Evolutionary conservation across 2,888 invertebrate species (phyloP), one percentile per base, ranked within the genome.

Genomic region (Athalia rosae): DNA sequence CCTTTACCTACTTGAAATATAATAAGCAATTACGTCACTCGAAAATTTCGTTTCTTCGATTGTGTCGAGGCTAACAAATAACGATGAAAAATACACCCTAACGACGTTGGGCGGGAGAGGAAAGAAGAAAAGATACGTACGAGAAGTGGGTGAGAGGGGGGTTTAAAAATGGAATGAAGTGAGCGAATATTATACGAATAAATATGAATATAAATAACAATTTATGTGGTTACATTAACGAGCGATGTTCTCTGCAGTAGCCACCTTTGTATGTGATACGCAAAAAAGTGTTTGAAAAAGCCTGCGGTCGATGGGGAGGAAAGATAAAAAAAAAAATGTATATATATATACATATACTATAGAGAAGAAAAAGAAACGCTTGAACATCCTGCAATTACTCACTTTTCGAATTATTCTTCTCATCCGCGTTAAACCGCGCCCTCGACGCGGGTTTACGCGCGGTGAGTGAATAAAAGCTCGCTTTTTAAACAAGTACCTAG

Each of bases 371-470:
- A 13, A n/a, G 58, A 71, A 71, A 58, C 56, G 71, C 43, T 71
- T 58, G 50, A 71, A 58, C 71, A 71, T 71, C 71, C 56, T 45
- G 58, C n/a, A 71, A 71, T 71, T 71, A 71, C 71, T 71, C 58
- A 71, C 71, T 71, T 58, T 71, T 58, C 58, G 58, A 71, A 71
- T 71, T 58, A 58, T 71, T 71, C 71, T 71, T 71, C 71, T 58
- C 45, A 56, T 71, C 58, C 58, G 50, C 28, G 28, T 28, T 28
- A 69, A 53, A 41, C 71, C 13, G 28, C 3, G 6, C 0, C 62
- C 3, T 62, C 4, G 8, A 6, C 11, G 43, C 7, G 47, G 63
- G 41, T 43, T 63, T 66, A 66, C 45, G 66, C 28, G 28, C 28
- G 43, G 69, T 69, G 56, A 13, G 71, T 43, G 71, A 58, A 71